Percentiles rank a stretch among this genome's conserved stretches.
These are phyloP conservation scores for Cotesia congregata DNA, from an alignment of 2,888 invertebrate species.

Conservation along the genomic window DNA sequence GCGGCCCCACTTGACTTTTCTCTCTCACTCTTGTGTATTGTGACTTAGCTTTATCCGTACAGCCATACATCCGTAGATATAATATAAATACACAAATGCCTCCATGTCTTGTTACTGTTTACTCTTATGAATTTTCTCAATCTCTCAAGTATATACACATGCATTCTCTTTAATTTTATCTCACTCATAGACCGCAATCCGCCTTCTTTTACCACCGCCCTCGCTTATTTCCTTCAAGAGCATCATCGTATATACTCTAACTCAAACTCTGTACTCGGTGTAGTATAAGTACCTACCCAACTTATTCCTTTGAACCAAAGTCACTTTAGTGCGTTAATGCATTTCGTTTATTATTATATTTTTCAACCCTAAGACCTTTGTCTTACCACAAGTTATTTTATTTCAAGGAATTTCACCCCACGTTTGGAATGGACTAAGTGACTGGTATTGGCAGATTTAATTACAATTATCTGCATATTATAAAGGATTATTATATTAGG, in stretches of 20 bases:
- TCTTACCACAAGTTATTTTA: no score
- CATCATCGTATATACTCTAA: conserved; percentile 47
- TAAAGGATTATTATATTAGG: no score
- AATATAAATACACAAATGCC: background rate
- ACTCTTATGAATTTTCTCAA: background rate
- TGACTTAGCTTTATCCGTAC: conserved; percentile 33
- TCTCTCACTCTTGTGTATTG: conserved; percentile 39
- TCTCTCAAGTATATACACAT: conserved; percentile 32
- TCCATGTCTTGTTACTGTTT: background rate
- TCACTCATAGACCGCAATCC: conserved; percentile 41
- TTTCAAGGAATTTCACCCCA: background rate
- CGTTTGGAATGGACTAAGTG: no score
- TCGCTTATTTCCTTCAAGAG: conserved; percentile 45
- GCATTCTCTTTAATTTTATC: conserved; percentile 16
- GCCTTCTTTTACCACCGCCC: conserved; percentile 46
- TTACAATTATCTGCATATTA: no score
- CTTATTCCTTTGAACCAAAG: conserved; percentile 28
- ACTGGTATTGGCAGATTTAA: no score
- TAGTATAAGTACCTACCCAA: conserved; percentile 35
- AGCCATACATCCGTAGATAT: conserved; percentile 32
- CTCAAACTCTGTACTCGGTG: conserved; percentile 31
- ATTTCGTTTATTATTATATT: conserved; percentile 17
- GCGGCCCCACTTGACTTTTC: conserved; percentile 62
- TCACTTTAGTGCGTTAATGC: conserved; percentile 14
- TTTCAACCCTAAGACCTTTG: conserved; percentile 26